A percentile compares a stretch with the other conserved stretches of the same genome.
These are phyloP conservation scores for Asarcornis scutulata DNA, from an alignment of 2,113 vertebrate genomes.

Conservation along the genomic window DNA sequence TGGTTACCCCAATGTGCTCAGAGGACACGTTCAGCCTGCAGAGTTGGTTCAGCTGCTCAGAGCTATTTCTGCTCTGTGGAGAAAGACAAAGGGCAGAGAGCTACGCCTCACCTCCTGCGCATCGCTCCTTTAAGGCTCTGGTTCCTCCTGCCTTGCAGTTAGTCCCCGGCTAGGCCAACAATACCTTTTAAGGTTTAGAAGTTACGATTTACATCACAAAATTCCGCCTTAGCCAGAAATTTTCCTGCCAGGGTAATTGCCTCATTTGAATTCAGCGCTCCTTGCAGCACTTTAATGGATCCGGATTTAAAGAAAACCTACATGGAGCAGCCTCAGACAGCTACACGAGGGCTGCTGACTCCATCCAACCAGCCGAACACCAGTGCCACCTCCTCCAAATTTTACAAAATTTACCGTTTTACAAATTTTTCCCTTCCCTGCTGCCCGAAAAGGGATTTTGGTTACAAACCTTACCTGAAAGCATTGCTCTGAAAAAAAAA, in stretches of 20 bases:
- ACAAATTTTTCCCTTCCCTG: no score
- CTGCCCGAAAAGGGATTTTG: background rate
- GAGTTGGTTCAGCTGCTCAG: slow-evolving; percentile 40
- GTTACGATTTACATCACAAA: slow-evolving; percentile 58
- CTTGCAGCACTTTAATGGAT: slow-evolving; percentile 3
- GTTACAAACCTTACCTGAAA: background rate
- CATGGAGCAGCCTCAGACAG: background rate
- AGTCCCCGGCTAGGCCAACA: slow-evolving; percentile 17
- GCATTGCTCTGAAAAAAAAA: background rate
- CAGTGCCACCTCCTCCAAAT: background rate
- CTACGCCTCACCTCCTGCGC: slow-evolving; percentile 16
- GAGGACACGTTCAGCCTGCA: slow-evolving; percentile 51
- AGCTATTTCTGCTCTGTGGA: slow-evolving; percentile 37
- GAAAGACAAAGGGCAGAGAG: slow-evolving; percentile 50
- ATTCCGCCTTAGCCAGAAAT: slow-evolving; percentile 63
- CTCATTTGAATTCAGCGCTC: slow-evolving; percentile 53
- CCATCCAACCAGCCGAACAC: background rate
- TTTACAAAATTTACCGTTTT: no score
- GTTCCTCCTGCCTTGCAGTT: slow-evolving; percentile 38
- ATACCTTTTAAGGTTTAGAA: slow-evolving; percentile 53
- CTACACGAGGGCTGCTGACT: background rate
- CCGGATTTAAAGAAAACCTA: slow-evolving; percentile 6
- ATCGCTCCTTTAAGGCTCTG: slow-evolving; percentile 22
- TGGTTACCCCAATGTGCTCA: slow-evolving; percentile 25
- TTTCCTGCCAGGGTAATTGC: slow-evolving; percentile 56